Percentiles rank a stretch among this genome's conserved stretches.
phyloP scores from a whole-genome alignment of 2,797 vertebrate species.

The Eremophila alpestris region DNA sequence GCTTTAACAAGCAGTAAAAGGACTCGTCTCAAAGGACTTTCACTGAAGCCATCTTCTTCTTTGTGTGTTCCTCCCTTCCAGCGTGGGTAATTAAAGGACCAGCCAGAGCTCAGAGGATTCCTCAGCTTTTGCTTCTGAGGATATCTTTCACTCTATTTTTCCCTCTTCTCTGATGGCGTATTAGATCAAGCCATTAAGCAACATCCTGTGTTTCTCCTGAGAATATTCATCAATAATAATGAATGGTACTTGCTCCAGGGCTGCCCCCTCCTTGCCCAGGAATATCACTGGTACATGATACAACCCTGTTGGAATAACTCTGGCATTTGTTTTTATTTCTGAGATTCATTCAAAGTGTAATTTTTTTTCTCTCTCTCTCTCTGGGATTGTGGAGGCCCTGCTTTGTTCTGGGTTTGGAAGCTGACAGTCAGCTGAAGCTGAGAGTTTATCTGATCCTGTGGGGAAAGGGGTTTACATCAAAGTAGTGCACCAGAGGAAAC shows the following conservation, averaged over 20 bases:
- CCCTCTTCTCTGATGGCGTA: conserved; percentile 7
- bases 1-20: conserved; percentile 27
- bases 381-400: neutral
- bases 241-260: conserved; percentile 25
- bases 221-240: conserved; percentile 63
- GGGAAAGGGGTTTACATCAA: conserved; percentile 7
- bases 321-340: conserved; percentile 23
- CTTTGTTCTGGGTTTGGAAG: conserved; percentile 19
- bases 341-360: neutral
- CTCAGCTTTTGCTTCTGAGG: conserved; percentile 15
- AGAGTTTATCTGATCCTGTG: neutral
- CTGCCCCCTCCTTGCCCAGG: conserved; percentile 38
- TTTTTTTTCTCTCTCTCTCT: neutral
- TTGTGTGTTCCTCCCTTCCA: conserved; percentile 23
- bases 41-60: conserved; percentile 27
- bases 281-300: neutral
- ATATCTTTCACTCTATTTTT: conserved; percentile 18
- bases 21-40: conserved; percentile 34
- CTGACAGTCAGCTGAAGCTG: neutral
- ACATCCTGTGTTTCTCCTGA: conserved; percentile 47
- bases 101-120: conserved; percentile 28
- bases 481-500: neutral
- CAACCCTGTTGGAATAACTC: neutral
- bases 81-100: conserved; percentile 48
- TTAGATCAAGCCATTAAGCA: conserved; percentile 64